A percentile compares a stretch with the other conserved stretches of the same genome.
These are phyloP conservation scores for Slavum lentiscoides DNA, from an alignment of 2,888 invertebrate genomes.

Conservation along the genomic window DNA sequence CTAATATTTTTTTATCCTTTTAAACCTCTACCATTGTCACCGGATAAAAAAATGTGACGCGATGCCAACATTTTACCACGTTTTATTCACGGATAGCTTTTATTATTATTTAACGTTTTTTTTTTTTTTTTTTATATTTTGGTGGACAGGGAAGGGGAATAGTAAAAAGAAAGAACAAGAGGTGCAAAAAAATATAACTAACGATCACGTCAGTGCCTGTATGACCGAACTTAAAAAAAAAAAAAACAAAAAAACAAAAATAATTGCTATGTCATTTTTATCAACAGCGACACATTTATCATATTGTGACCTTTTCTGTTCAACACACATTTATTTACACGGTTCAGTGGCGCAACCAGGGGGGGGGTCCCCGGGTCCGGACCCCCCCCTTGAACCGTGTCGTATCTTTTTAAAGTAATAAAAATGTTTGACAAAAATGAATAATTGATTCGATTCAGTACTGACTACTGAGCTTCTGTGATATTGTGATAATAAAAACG, in stretches of 20 bases:
- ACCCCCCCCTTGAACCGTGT: too few species aligned
- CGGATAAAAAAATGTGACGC: constrained; percentile 14
- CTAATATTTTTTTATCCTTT: background rate
- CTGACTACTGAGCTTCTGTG: too few species aligned
- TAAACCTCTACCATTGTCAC: background rate
- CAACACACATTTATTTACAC: constrained; percentile 25
- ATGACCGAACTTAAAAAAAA: background rate
- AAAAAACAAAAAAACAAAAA: constrained; percentile 13
- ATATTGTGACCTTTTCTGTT: constrained; percentile 14
- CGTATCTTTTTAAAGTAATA: too few species aligned
- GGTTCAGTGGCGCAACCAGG: too few species aligned
- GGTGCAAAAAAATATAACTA: constrained; percentile 21
- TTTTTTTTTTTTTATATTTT: background rate
- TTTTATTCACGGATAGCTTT: background rate
- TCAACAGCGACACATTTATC: constrained; percentile 33
- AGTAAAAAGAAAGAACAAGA: constrained; percentile 2
- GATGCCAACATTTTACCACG: constrained; percentile 1
- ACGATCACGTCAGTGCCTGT: constrained; percentile 1
- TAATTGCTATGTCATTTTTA: constrained; percentile 31
- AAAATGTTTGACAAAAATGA: too few species aligned
- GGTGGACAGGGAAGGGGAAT: background rate
- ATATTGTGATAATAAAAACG: too few species aligned
- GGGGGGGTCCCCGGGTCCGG: too few species aligned
- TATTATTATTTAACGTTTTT: constrained; percentile 34
- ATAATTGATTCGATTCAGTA: too few species aligned